Conservation (phyloP, 1,140 invertebrate genomes). For the Harpegnathos saltator region DNA sequence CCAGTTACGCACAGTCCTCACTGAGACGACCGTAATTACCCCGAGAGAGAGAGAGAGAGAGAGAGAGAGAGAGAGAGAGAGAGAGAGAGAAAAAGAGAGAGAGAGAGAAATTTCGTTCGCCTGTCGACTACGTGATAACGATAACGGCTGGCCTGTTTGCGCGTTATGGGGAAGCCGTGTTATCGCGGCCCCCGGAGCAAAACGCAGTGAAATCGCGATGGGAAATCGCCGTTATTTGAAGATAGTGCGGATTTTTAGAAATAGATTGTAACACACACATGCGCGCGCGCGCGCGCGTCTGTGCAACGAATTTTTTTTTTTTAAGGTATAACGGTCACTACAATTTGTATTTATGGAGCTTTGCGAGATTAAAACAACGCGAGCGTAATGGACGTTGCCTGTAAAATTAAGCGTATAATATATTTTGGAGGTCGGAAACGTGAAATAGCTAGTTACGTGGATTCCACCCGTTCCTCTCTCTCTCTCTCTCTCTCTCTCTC, state of each 20-base stretch:
- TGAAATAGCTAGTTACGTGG: not conserved
- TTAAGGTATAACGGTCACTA: not conserved
- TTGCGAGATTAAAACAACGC: not conserved
- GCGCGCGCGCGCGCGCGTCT: not conserved
- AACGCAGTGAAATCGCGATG: not conserved
- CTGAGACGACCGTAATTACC: conserved; percentile 37
- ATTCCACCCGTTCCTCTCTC: not conserved
- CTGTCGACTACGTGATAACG: conserved; percentile 24
- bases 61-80: too few species aligned
- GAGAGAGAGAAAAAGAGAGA: too few species aligned
- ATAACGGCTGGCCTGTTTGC: not conserved
- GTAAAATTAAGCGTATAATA: not conserved
- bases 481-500: not conserved
- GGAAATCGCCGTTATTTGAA: not conserved
- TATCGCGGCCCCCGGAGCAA: not conserved
- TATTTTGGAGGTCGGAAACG: not conserved
- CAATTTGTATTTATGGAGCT: not conserved
- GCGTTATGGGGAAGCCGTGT: conserved; percentile 23
- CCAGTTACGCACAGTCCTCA: conserved; percentile 32
- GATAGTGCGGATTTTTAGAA: not conserved
- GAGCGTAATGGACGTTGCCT: not conserved
- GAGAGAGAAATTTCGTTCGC: not conserved
- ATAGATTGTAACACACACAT: too few species aligned
- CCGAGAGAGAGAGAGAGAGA: too few species aligned
- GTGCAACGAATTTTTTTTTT: not conserved